Base-by-base conservation (phyloP, 2,113 vertebrate species). In the Passerina amoena region DNA sequence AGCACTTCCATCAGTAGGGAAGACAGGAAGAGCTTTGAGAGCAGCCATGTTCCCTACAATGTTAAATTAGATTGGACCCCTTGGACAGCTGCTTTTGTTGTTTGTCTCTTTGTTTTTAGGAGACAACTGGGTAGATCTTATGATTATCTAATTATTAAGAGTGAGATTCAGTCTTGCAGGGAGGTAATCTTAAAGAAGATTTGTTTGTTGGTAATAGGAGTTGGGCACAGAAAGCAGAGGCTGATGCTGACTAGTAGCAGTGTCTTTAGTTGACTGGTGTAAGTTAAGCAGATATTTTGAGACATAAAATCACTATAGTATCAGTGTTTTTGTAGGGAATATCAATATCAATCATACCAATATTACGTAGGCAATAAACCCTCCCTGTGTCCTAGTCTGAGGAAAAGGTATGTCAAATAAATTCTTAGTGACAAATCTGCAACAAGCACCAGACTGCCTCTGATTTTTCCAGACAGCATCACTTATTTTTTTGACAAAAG, bases 401-500 rank as follows among this genome's bases (percentile, higher is more conserved):
- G 53, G 60, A 61, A 88, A 70, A 83, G 13, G 11, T n/a, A 47
- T 17, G 28, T 82, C 28, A 90, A 57, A 59, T 45, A 51, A 50
- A 50, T 96, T 82, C 69, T 31, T 76, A 69, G 42, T 37, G 92
- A 44, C 78, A 86, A 91, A 75, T 61, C 47, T 82, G 37, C 82
- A 96, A 65, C 3, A 35, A 91, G 57, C 21, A 33, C 25, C 69
- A 80, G 54, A 73, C 92, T 37, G 63, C 48, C 24, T 80, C 38
- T 33, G 54, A 31, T 66, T 86, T 92, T 90, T 94, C 89, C 57
- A 91, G 85, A 68, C 86, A 95, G 54, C 47, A 60, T 72, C 2
- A 38, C 73, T 88, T 82, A 30, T 54, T 70, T 90, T 91, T 89
- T 88, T 83, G 35, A 78, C 88, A 79, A 94, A 92, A 95, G 42